Evolutionary conservation across 2,888 invertebrate species (phyloP).

Genomic region (Netelia inedita): DNA sequence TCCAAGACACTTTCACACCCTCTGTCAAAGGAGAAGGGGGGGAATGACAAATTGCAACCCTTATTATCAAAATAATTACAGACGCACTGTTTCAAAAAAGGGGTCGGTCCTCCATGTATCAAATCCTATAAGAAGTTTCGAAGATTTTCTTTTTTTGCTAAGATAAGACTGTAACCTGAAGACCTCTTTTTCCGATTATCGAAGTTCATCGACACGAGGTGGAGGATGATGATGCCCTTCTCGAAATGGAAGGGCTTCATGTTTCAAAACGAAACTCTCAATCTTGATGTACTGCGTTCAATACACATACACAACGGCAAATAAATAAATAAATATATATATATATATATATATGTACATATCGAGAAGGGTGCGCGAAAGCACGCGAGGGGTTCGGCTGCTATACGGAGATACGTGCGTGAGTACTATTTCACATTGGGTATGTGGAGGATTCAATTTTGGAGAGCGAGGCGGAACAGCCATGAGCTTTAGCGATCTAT

Average conservation of each 20-base stretch:
- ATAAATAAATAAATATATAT: neutral
- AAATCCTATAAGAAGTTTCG: neutral
- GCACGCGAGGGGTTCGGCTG: conserved; percentile 30
- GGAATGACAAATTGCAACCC: no score
- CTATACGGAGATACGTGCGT: conserved; percentile 19
- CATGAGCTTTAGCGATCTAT: conserved; percentile 44
- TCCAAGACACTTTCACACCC: no score
- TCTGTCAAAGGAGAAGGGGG: no score
- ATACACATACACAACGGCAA: neutral
- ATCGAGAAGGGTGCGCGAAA: neutral
- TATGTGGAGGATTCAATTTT: conserved; percentile 54
- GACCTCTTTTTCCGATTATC: neutral
- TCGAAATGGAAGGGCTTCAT: conserved; percentile 30
- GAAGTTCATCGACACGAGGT: conserved; percentile 7
- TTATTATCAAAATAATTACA: no score
- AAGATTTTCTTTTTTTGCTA: neutral
- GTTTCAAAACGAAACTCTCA: conserved; percentile 33
- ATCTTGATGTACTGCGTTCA: neutral
- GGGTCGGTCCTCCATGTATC: neutral
- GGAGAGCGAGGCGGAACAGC: conserved; percentile 32
- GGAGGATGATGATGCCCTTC: neutral
- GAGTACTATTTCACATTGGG: conserved; percentile 34
- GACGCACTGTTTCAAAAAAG: no score
- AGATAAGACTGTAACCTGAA: neutral
- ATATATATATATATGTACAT: neutral